Evolutionary conservation across 2,113 vertebrate species (phyloP).

Genomic region (Sebastes fasciatus): DNA sequence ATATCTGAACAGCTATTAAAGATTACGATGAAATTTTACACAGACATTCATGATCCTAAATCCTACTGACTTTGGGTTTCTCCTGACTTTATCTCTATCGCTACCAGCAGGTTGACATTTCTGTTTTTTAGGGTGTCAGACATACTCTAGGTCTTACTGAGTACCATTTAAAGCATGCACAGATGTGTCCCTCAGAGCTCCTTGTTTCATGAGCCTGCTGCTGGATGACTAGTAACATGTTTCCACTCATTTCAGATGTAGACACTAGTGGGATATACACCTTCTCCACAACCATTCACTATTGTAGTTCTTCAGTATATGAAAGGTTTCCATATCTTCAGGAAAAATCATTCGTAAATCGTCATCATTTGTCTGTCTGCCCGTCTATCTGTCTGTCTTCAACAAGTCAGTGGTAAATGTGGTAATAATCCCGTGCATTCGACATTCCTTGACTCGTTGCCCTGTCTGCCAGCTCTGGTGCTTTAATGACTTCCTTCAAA

Average conservation of each 20-base stretch:
- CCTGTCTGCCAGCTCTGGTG: constrained; percentile 7
- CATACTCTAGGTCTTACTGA: not conserved
- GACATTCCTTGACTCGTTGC: constrained; percentile 14
- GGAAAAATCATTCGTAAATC: not conserved
- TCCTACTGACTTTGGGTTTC: no score
- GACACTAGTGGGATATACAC: not conserved
- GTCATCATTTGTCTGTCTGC: not conserved
- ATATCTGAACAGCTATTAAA: not conserved
- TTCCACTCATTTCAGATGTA: not conserved
- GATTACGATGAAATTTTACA: not conserved
- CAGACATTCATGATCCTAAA: not conserved
- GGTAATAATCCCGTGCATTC: constrained; percentile 1
- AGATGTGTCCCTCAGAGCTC: not conserved
- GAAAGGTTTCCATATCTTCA: not conserved
- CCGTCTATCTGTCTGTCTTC: not conserved
- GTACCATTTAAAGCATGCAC: not conserved
- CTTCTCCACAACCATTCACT: not conserved
- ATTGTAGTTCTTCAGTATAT: not conserved
- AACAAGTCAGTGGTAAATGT: not conserved
- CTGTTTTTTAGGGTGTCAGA: no score
- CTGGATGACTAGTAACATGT: constrained; percentile 9
- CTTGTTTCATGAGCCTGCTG: not conserved
- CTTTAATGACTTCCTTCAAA: constrained; percentile 46
- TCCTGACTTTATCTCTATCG: no score
- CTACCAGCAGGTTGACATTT: no score